Evolutionary conservation across 2,113 vertebrate genomes (phyloP), one percentile per base, ranked within the genome.

Genomic region (Apus apus): DNA sequence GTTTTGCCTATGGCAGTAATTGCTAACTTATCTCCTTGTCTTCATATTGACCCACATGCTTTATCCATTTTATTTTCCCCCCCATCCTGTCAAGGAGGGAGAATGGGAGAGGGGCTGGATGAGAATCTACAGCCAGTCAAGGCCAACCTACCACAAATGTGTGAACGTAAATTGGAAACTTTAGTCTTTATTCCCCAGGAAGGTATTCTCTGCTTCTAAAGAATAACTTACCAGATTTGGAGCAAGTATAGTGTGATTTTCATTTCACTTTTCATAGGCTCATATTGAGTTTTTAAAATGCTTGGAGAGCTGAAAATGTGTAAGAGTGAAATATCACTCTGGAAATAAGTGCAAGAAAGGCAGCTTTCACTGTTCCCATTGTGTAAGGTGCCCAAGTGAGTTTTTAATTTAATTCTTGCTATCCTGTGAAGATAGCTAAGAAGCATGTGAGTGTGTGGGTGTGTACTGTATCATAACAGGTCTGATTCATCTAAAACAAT

Each of bases 361-460:
- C 88, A 93, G 71, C 18, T 74, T 94, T 73, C 50, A 76, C 57
- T 75, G 43, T 79, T 83, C 25, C 66, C 10, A 19, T 45, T 29
- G 17, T 67, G 74, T 85, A 74, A 62, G 61, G 14, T 86, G 29
- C 25, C n/a, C 34, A 62, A 10, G 3, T 64, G 60, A 93, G 53
- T 70, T 94, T 86, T 90, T 51, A 14, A 65, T 95, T 96, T 93
- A 74, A 76, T 92, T 95, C 65, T 81, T 90, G 32, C 58, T 94
- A 26, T 66, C 48, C 23, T 88, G 36, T 90, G 43, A 76, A 85
- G 65, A 73, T 34, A 94, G 65, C 25, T 87, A 85, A 95, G 80
- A 51, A 88, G 7, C 9, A 65, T 75, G 38, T 60, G 71, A 78
- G 25, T 5, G 3, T 91, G 75, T 66, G 62, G 79, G 43, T 32